A percentile compares a stretch with the other conserved stretches of the same genome.
These are phyloP conservation scores for Syngnathus rostellatus DNA, from an alignment of 2,797 vertebrate genomes.

Conservation along the genomic window DNA sequence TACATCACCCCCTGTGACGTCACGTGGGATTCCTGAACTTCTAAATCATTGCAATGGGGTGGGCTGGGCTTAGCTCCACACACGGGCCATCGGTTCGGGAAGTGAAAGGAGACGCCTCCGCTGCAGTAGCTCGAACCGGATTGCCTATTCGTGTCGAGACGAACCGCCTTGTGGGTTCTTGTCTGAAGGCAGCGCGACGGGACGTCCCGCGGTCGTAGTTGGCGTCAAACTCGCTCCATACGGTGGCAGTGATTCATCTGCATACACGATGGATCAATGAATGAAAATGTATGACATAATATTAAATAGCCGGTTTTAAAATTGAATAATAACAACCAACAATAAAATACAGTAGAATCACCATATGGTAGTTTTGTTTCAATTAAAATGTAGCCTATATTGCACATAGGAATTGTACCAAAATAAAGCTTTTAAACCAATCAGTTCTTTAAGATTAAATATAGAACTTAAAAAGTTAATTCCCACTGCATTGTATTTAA, in stretches of 20 bases:
- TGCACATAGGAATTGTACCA: background rate
- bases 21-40: conserved; percentile 99
- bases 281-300: background rate
- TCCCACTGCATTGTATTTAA: background rate
- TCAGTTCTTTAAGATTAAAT: background rate
- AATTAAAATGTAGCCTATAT: background rate
- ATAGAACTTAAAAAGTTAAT: background rate
- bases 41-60: conserved; percentile 92
- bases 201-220: background rate
- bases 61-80: conserved; percentile 42
- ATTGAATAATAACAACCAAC: background rate
- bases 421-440: background rate
- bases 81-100: conserved; percentile 10
- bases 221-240: background rate
- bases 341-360: background rate
- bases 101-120: background rate
- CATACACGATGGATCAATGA: background rate
- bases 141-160: background rate
- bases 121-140: background rate
- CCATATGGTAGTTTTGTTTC: no score
- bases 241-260: background rate
- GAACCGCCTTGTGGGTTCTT: conserved; percentile 20
- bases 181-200: conserved; percentile 17
- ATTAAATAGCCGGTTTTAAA: background rate
- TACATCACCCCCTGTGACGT: conserved; percentile 98